phyloP scores from a whole-genome alignment of 2,888 invertebrate species.

The Dasysyrphus tricinctus region DNA sequence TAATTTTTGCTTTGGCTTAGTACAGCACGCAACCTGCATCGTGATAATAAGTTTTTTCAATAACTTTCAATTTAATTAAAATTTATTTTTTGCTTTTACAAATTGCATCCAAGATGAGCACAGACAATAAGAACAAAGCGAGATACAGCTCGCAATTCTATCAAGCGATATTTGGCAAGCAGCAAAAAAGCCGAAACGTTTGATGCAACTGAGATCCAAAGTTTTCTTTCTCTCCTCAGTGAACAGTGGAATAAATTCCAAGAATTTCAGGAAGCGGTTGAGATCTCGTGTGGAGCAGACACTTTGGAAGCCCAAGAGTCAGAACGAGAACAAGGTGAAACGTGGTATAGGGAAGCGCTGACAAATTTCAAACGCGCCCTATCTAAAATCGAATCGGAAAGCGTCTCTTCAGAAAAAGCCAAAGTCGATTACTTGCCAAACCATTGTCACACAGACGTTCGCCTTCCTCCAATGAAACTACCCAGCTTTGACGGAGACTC shows the following conservation, averaged over 20 bases:
- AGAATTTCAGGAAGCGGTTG: constrained; percentile 27
- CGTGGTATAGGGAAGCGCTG: constrained; percentile 41
- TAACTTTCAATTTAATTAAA: too few species aligned
- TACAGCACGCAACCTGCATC: too few species aligned
- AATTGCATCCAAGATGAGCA: too few species aligned
- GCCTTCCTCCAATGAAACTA: too few species aligned
- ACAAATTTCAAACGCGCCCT: constrained; percentile 18
- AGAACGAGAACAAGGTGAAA: constrained; percentile 48
- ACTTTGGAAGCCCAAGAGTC: constrained; percentile 26
- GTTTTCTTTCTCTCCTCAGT: constrained; percentile 2
- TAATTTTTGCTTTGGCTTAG: too few species aligned
- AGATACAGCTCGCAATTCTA: constrained; percentile 31
- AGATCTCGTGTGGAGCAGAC: constrained; percentile 40
- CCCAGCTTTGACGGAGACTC: too few species aligned
- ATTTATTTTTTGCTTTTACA: too few species aligned
- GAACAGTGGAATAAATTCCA: constrained; percentile 32
- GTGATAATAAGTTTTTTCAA: too few species aligned
- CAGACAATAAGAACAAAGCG: constrained; percentile 1
- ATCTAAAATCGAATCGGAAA: background rate
- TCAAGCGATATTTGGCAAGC: constrained; percentile 23
- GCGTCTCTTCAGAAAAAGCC: background rate
- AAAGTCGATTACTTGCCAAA: background rate
- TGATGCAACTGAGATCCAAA: constrained; percentile 25
- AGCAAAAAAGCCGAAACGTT: constrained; percentile 51
- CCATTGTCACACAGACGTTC: too few species aligned